Evolutionary conservation across 2,113 vertebrate genomes (phyloP).

Genomic region (Phrynocephalus versicolor): DNA sequence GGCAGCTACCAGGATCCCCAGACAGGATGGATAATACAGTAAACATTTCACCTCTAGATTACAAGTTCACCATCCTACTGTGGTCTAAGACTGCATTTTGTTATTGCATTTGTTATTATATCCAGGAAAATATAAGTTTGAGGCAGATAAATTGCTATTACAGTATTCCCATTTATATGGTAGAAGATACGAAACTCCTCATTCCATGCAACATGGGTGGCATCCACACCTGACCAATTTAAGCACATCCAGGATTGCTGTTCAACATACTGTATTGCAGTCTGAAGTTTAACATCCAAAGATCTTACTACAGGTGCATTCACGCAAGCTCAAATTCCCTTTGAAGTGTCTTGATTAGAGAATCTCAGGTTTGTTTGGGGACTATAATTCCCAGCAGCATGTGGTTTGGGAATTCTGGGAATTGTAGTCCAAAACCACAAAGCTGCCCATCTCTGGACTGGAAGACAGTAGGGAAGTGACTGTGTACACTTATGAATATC

Average conservation of each 20-base stretch:
- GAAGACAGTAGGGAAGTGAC: no score
- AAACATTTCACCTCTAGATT: not conserved
- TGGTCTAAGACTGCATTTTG: not conserved
- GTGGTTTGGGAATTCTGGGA: no score
- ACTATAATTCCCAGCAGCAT: no score
- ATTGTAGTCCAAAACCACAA: no score
- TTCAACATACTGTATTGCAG: not conserved
- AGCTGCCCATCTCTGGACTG: no score
- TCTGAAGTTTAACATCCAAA: not conserved
- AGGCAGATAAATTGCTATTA: not conserved
- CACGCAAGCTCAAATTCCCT: not conserved
- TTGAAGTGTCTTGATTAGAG: not conserved
- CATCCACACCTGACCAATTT: not conserved
- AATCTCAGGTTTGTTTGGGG: no score
- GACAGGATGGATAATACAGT: not conserved
- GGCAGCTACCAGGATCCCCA: not conserved
- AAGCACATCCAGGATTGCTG: not conserved
- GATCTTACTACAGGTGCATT: not conserved
- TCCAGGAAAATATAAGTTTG: not conserved
- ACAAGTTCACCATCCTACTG: not conserved
- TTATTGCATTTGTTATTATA: not conserved
- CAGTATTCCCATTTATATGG: no score
- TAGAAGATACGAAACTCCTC: constrained; percentile 38
- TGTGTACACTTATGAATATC: no score
- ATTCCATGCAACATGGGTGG: constrained; percentile 2